Base-by-base conservation (phyloP, 2,113 vertebrate genomes). In the Riparia riparia region DNA sequence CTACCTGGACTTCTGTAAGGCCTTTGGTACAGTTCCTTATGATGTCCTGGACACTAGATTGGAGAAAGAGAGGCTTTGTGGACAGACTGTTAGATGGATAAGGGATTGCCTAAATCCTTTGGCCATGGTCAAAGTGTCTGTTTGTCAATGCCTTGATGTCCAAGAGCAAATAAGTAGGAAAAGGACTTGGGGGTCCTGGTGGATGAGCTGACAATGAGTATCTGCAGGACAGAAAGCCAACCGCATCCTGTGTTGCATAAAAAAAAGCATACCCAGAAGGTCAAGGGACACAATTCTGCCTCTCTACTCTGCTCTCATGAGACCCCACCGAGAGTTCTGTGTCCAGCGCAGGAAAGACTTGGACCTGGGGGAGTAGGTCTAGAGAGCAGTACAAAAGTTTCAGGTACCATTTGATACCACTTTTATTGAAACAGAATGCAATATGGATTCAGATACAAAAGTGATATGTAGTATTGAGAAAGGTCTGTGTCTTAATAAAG, bases 241-340 rank as follows among this genome's bases (percentile, higher is more conserved):
- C 9, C 9, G 14, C 3, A 54, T 42, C 21, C 29, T 25, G 2
- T 22, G 3, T 51, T 34, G 3, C 19, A 15, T 29, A 26, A 34
- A 71, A 58, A 39, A 13, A n/a, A 65, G 3, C 3, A 2, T 15
- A 51, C 4, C 15, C 39, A 69, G 24, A 16, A 64, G 6, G 11
- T 29, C 2, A 6, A 70, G 28, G 12, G 15, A 45, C 2, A 5
- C 28, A 20, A 16, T 47, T 72, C 5, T 74, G 4, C 9, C 21
- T 17, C 17, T 86, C 45, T 58, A 2, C 21, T 45, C n/a, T 4
- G 7, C 12, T 63, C 25, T 54, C 12, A 1, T 18, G 24, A 63
- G 54, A 37, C 6, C 0, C 4, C 12, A 54, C 20, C 44, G 57
- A 6, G 12, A 21, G 11, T 28, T 10, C 7, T 49, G 7, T 3